Evolutionary conservation across 2,888 invertebrate species (phyloP), one percentile per base, ranked within the genome.

Genomic region (Dicranocentrus wangi): DNA sequence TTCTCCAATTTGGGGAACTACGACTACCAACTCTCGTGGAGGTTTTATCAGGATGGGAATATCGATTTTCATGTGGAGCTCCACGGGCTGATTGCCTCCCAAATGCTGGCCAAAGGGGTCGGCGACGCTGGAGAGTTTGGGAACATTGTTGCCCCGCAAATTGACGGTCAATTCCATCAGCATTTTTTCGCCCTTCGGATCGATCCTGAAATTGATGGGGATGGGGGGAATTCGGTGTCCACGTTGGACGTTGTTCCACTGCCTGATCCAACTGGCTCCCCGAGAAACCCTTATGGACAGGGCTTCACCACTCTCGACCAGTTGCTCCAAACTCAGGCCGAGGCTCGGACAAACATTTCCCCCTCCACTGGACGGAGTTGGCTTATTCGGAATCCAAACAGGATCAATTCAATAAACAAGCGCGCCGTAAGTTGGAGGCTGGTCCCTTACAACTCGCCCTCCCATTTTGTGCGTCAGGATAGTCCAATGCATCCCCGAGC

Each of bases 401-500:
- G 51, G 3, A 32, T 65, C 1, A 71, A 84, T 53, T 71, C 71
- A 0, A 66, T 58, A 23, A 82, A 73, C 15, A 27, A 60, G 5
- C 70, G 42, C 7, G 82, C 84, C 23, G 82, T 84, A 1, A 60
- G 77, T 0, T 84, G 78, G 78, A 84, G 82, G 53, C 53, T 84
- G 0, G 10, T 71, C 7, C 84, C 84, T 0, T 43, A 21, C n/a
- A 60, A 47, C 15, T 32, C 39, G 13, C 78, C 82, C 1, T 43
- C 66, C 0, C n/a, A 68, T 1, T 66, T 83, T 47, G 39, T 80
- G 1, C 27, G 43, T 21, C 21, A 75, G 3, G 66, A 77, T 17
- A 83, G 82, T 58, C 79, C 78, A 1, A 32, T 82, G 19, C 60
- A 77, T 21, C 32, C 39, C 21, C 19, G 43, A 39, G 65, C 60